Conservation (phyloP, 2,888 invertebrate genomes). For the Aphelenchoides bicaudatus region DNA sequence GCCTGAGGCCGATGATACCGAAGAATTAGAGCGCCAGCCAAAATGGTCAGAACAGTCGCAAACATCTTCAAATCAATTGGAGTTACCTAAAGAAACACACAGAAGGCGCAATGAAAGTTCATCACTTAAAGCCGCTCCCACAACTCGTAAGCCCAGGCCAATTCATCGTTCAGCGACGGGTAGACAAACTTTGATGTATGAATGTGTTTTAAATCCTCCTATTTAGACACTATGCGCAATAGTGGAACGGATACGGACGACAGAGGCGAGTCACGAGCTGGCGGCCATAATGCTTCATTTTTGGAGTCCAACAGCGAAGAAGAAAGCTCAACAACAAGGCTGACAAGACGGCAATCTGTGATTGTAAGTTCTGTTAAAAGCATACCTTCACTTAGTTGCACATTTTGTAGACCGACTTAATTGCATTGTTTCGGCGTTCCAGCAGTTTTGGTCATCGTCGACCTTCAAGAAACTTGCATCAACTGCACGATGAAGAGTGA, state of each 20-base stretch:
- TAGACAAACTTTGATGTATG: too few relatives aligned
- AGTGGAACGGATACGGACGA: slow-evolving; percentile 18
- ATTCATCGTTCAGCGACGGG: slow-evolving; percentile 19
- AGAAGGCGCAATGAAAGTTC: slow-evolving; percentile 13
- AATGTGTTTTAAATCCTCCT: too few relatives aligned
- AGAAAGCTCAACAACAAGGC: slow-evolving; percentile 36
- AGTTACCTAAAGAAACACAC: neutral
- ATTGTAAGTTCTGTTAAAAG: slow-evolving; percentile 27
- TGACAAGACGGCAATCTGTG: slow-evolving; percentile 39
- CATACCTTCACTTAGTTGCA: neutral
- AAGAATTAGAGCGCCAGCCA: neutral
- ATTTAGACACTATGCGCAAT: too few relatives aligned
- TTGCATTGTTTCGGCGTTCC: slow-evolving; percentile 57
- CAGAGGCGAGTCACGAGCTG: too few relatives aligned
- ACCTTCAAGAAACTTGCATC: slow-evolving; percentile 8
- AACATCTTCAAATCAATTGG: slow-evolving; percentile 5
- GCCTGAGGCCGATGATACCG: slow-evolving; percentile 1
- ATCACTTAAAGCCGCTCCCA: neutral
- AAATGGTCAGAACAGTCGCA: slow-evolving; percentile 12
- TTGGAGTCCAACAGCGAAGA: slow-evolving; percentile 30
- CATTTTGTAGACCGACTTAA: slow-evolving; percentile 47
- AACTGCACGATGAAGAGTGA: slow-evolving; percentile 22
- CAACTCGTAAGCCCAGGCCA: slow-evolving; percentile 14
- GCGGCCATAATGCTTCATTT: slow-evolving; percentile 17
- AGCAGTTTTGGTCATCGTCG: slow-evolving; percentile 38